Base-by-base conservation (phyloP, 23 tunicate species). In the Trididemnum clinides region DNA sequence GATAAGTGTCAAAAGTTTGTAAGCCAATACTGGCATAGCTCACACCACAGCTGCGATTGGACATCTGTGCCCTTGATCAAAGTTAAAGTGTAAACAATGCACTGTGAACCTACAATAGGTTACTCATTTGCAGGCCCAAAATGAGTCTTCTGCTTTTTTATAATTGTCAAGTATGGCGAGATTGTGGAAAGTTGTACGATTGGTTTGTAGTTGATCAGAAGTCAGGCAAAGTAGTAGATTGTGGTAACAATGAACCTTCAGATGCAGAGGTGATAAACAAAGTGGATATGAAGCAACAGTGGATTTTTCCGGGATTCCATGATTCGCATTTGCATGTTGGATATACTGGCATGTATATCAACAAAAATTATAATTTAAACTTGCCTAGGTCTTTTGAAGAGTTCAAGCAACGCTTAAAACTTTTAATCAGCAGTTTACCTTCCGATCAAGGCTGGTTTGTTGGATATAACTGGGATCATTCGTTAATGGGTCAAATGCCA, bases 291-390 rank as follows among this genome's bases (percentile, higher is more conserved):
- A 39, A 82, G 32, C 31, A 73, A 12, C 87, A 82, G 54, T 94
- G 94, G 94, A 81, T 94, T 66, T 75, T 94, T 78, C 98, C 98
- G 0, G 98, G 98, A 21, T 94, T 94, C 44, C 94, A 94, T 57
- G 98, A 94, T 64, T 89, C 82, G 29, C 98, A 94, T 66, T 51
- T 89, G 22, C 98, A 94, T 64, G 70, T 81, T 20, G 30, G 36
- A 1, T 37, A 39, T 58, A 78, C 62, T 39, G 98, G 98, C 2
- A 62, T 34, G 21, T 28, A 31, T 5, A 6, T 82, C 0, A 7
- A 30, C 57, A 80, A 59, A 22, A 81, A 85, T 22, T 26, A 1
- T 20, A 33, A 84, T 49, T 70, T 94, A 19, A 34, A 59, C 20
- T 1, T 77, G 50, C 88, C 98, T 7, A 75, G 23, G 23, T 50